Conservation (phyloP, 2,888 invertebrate species). For the Galeruca laticollis region DNA sequence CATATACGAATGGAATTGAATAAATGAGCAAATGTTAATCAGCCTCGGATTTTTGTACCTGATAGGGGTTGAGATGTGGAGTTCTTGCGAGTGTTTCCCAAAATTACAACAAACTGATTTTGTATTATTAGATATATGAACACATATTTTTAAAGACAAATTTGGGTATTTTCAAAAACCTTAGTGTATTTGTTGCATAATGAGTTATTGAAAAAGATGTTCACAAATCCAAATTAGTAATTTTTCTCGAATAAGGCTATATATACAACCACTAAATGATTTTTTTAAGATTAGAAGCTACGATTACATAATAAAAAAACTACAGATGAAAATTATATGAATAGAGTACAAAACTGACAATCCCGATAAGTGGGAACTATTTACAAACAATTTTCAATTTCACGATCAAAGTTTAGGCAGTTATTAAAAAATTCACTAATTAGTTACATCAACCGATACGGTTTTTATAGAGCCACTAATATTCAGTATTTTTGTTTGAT, state of each 20-base stretch:
- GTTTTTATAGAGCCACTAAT: slow-evolving; percentile 46
- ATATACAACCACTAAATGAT: slow-evolving; percentile 21
- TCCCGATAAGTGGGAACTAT: slow-evolving; percentile 5
- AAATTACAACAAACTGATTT: slow-evolving; percentile 26
- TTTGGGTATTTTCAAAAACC: slow-evolving; percentile 37
- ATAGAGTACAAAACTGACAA: slow-evolving; percentile 18
- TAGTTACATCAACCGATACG: slow-evolving; percentile 50
- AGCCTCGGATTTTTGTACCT: not conserved
- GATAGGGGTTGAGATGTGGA: slow-evolving; percentile 7
- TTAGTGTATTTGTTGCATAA: slow-evolving; percentile 27
- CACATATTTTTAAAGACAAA: slow-evolving; percentile 35
- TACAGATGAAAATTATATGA: slow-evolving; percentile 20
- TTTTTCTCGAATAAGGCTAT: slow-evolving; percentile 18
- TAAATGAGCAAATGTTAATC: not conserved
- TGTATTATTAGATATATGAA: slow-evolving; percentile 32
- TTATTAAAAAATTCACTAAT: not conserved
- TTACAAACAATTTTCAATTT: slow-evolving; percentile 5
- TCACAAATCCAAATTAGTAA: slow-evolving; percentile 19
- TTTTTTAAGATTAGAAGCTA: slow-evolving; percentile 16
- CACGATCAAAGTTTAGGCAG: slow-evolving; percentile 30
- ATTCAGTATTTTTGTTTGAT: slow-evolving; percentile 48
- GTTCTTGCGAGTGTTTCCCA: slow-evolving; percentile 1
- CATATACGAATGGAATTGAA: too few species aligned
- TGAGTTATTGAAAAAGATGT: slow-evolving; percentile 1
- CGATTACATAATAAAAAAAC: slow-evolving; percentile 8